Evolutionary conservation across 2,888 invertebrate species (phyloP).

Genomic region (Hemithea aestivaria): DNA sequence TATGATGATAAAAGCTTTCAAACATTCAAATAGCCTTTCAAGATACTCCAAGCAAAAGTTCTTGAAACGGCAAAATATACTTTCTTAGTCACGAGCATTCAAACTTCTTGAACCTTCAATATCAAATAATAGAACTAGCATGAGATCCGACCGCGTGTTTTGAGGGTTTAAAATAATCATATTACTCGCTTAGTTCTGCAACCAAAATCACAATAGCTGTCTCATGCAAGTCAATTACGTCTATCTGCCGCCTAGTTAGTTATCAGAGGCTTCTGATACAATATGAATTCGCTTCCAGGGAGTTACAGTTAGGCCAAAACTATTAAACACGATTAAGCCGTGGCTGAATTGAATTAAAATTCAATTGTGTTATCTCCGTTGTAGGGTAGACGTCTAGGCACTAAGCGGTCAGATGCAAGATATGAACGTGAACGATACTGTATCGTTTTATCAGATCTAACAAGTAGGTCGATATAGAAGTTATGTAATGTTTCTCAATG

Average conservation of each 20-base stretch:
- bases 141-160: conserved; percentile 22
- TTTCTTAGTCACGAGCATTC: too few relatives aligned
- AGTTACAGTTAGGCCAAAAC: conserved; percentile 56
- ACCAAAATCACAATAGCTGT: conserved; percentile 66
- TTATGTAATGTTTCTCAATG: too few relatives aligned
- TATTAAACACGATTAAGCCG: conserved; percentile 60
- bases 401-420: conserved; percentile 23
- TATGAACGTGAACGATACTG: conserved; percentile 21
- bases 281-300: conserved; percentile 60
- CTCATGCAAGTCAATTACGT: conserved; percentile 74
- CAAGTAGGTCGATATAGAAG: conserved; percentile 21
- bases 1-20: too few relatives aligned
- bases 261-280: conserved; percentile 62
- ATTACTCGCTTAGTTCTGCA: conserved; percentile 38
- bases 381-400: conserved; percentile 29
- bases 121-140: too few relatives aligned
- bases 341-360: conserved; percentile 56
- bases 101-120: too few relatives aligned
- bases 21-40: too few relatives aligned
- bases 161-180: conserved; percentile 32
- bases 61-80: too few relatives aligned
- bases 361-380: conserved; percentile 47
- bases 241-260: conserved; percentile 70
- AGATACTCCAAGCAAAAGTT: too few relatives aligned
- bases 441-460: conserved; percentile 29